Evolutionary conservation across 2,888 invertebrate species (phyloP).

Genomic region (Marronus borbonicus): DNA sequence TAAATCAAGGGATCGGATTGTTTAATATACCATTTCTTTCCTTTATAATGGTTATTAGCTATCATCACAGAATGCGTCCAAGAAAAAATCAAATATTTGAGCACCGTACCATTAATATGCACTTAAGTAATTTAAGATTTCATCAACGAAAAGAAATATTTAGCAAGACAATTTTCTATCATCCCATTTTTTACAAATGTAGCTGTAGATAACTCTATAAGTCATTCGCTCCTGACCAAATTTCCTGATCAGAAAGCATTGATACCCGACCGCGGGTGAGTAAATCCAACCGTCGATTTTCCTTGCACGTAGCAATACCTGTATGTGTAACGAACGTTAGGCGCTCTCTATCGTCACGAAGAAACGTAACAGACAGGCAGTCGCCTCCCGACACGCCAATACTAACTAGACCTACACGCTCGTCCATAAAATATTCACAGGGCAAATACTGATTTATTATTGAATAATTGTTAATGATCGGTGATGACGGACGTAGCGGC

Average conservation of each 20-base stretch:
- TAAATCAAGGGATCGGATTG: too few relatives aligned
- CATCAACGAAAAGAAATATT: slow-evolving; percentile 8
- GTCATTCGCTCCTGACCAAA: slow-evolving; percentile 41
- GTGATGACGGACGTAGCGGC: slow-evolving; percentile 57
- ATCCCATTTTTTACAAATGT: neutral
- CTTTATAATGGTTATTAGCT: too few relatives aligned
- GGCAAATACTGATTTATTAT: slow-evolving; percentile 68
- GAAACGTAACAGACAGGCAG: slow-evolving; percentile 46
- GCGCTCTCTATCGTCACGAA: neutral
- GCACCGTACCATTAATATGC: too few relatives aligned
- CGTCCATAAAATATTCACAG: slow-evolving; percentile 64
- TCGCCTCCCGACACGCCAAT: slow-evolving; percentile 54
- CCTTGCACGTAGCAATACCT: slow-evolving; percentile 32
- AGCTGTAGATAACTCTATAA: slow-evolving; percentile 28
- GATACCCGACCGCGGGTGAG: neutral
- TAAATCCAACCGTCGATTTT: slow-evolving; percentile 32
- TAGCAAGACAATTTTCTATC: slow-evolving; percentile 36
- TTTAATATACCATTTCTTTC: too few relatives aligned
- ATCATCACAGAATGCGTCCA: too few relatives aligned
- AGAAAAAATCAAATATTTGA: too few relatives aligned
- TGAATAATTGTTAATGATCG: slow-evolving; percentile 68
- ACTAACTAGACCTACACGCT: slow-evolving; percentile 54
- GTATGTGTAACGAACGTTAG: too few relatives aligned
- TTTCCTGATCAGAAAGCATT: slow-evolving; percentile 41
- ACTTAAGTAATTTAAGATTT: too few relatives aligned